Percentiles rank a stretch among this genome's conserved stretches.
Conservation (phyloP, 2,113 vertebrate genomes). For the Lagopus leucura region DNA sequence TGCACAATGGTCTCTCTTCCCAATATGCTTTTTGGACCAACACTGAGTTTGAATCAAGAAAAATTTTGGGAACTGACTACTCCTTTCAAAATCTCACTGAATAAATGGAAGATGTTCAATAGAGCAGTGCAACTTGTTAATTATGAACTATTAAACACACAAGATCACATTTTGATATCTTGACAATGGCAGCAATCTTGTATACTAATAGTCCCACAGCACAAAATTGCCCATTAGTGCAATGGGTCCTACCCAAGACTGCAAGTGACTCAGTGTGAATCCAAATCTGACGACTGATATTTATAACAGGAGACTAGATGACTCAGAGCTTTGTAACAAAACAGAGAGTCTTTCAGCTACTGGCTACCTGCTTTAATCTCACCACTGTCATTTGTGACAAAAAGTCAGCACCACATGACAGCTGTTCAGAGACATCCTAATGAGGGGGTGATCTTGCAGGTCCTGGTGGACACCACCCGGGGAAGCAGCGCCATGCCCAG, state of each 20-base stretch:
- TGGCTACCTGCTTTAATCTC: conserved; percentile 56
- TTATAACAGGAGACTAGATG: conserved; percentile 11
- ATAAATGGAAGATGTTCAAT: background rate
- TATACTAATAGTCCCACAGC: conserved; percentile 21
- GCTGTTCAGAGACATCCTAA: conserved; percentile 60
- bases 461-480: background rate
- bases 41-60: background rate
- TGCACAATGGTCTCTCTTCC: fast-evolving
- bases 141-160: background rate
- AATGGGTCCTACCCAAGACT: conserved; percentile 31
- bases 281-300: conserved; percentile 34
- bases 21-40: background rate
- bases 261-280: conserved; percentile 6
- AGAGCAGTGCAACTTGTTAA: background rate
- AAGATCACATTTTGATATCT: conserved; percentile 8
- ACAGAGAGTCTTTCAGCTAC: conserved; percentile 34
- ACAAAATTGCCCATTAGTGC: conserved; percentile 27
- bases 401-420: conserved; percentile 54
- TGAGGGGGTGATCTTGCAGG: conserved; percentile 21
- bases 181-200: conserved; percentile 1
- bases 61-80: background rate
- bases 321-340: conserved; percentile 43
- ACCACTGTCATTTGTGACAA: conserved; percentile 14
- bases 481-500: fast-evolving
- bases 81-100: background rate